Conservation (phyloP, 2,797 vertebrate genomes). For the Anas bernieri region DNA sequence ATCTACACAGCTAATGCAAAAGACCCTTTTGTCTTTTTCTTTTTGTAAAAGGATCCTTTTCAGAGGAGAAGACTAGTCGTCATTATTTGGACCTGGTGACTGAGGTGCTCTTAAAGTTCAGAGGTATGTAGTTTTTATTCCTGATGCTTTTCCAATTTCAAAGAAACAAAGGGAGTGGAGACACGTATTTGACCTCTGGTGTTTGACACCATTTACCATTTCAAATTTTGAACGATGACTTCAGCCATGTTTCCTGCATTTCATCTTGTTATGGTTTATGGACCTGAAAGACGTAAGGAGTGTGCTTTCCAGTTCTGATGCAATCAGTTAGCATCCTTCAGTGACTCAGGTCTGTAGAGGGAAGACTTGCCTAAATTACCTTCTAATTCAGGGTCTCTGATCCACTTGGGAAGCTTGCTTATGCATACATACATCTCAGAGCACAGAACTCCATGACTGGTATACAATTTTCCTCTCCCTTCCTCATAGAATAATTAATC, state of each 20-base stretch:
- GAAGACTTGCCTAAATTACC: background rate
- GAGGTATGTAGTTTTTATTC: background rate
- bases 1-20: background rate
- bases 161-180: background rate
- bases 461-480: background rate
- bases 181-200: fast-evolving
- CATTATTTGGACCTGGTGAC: background rate
- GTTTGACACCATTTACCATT: background rate
- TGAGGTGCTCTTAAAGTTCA: background rate
- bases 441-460: background rate
- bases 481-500: background rate
- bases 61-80: background rate
- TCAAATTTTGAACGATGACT: background rate
- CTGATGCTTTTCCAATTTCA: background rate
- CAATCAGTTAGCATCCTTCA: background rate
- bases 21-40: background rate
- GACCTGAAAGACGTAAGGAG: background rate
- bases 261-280: background rate
- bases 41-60: background rate
- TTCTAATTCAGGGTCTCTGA: background rate
- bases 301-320: background rate
- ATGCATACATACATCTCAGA: background rate
- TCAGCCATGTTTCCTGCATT: background rate
- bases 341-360: background rate
- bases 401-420: background rate